Evolutionary conservation across 2,797 vertebrate species (phyloP), one percentile per base, ranked within the genome.

Genomic region (Neoniphon sammara): DNA sequence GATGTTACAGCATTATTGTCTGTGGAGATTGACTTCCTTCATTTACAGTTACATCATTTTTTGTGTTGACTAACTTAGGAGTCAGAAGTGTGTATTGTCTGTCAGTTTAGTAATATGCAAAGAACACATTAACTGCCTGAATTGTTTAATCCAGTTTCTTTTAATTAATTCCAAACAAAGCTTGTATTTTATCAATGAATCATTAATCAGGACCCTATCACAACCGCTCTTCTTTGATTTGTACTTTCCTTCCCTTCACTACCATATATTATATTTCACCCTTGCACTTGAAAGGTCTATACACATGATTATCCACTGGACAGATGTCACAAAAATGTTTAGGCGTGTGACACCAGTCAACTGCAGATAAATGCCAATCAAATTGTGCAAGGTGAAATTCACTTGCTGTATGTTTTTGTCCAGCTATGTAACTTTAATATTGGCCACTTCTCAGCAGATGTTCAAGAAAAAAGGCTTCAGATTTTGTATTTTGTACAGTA

Each of bases 361-460:
- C 27, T 34, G 17, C 27, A 10, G 15, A n/a, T 31, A 34, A 27
- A 34, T 15, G 21, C 11, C 21, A 61, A 11, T 18, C 39, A n/a
- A 34, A 23, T 42, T 18, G 60, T 10, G 2, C 21, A 12, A 61
- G 3, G 25, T 58, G 30, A 10, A 55, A 34, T 68, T 7, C 47
- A 46, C n/a, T 64, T 18, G 14, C 67, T 23, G 55, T 30, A 30
- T 4, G 15, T 50, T 27, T 11, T 53, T 34, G 36, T 58, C 3
- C 15, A 44, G 11, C 17, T 17, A 0, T 66, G 21, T 21, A 46
- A 61, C 54, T 34, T 52, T 9, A 62, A 55, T 63, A 20, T 11
- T 55, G 20, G 47, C n/a, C 36, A 7, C 42, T 21, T 42, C 42
- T 71, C 10, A 42, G 20, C 49, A 66, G 4, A 70, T 62, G 55